Percentiles rank a stretch among this genome's conserved stretches.
phyloP scores from a whole-genome alignment of 2,797 vertebrate genomes.

The Bufotes viridis region DNA sequence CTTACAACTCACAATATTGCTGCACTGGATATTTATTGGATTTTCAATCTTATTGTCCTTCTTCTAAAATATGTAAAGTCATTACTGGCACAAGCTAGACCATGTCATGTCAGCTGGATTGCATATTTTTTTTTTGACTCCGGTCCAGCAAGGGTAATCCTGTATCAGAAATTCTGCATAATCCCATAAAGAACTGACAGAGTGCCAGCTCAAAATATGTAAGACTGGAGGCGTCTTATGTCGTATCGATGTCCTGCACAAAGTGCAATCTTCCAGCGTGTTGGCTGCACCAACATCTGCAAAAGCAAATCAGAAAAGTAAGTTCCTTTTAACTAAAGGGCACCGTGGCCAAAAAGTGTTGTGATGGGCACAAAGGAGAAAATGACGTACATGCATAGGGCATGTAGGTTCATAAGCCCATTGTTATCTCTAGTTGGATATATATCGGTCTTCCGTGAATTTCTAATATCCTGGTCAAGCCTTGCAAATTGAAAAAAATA shows the following conservation, averaged over 20 bases:
- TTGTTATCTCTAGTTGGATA: too few relatives aligned
- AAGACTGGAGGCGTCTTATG: neutral
- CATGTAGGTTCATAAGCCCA: too few relatives aligned
- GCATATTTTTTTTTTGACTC: neutral
- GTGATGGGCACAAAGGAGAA: neutral
- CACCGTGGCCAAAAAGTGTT: neutral
- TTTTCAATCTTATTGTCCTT: neutral
- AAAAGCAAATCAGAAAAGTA: neutral
- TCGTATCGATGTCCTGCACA: too few relatives aligned
- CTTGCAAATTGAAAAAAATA: too few relatives aligned
- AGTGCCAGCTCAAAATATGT: neutral
- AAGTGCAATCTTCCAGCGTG: neutral
- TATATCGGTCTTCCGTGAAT: too few relatives aligned
- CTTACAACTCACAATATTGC: neutral
- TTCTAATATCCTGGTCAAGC: too few relatives aligned
- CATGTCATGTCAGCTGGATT: neutral
- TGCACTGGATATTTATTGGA: neutral
- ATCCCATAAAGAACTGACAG: constrained; percentile 14
- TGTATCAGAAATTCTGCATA: constrained; percentile 34
- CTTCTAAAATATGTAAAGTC: neutral
- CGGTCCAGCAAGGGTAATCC: neutral
- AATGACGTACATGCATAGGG: too few relatives aligned
- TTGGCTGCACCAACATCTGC: neutral
- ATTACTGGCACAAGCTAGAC: neutral
- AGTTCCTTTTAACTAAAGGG: neutral